These are phyloP conservation scores for Seriola quinqueradiata DNA, from an alignment of 2,113 vertebrate species.

Conservation along the genomic window DNA sequence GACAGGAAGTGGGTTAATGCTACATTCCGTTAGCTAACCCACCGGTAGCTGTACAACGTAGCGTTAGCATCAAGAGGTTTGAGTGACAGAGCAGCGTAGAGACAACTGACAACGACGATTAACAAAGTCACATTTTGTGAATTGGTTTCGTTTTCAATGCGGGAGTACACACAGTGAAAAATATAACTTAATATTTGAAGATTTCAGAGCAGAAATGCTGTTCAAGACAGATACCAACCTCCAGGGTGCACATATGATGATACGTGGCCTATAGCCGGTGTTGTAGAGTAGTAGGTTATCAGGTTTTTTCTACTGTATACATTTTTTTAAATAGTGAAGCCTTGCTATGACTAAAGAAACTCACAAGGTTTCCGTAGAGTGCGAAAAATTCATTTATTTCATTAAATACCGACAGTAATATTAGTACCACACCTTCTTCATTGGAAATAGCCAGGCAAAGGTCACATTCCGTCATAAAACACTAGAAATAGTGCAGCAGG, in stretches of 20 bases:
- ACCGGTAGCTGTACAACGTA: neutral
- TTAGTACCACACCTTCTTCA: too few species aligned
- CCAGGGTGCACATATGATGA: neutral
- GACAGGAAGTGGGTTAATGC: constrained; percentile 62
- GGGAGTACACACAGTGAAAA: neutral
- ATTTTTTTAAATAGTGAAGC: accelerated
- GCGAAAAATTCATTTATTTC: neutral
- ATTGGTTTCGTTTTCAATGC: accelerated
- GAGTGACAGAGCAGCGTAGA: neutral
- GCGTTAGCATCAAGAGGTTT: constrained; percentile 19
- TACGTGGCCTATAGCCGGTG: constrained; percentile 45
- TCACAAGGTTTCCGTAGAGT: neutral
- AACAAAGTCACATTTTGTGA: neutral
- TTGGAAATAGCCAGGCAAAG: neutral
- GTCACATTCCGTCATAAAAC: neutral
- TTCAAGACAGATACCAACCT: neutral
- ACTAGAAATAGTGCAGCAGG: neutral
- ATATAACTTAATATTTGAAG: neutral
- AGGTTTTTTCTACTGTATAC: neutral
- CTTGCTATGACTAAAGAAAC: neutral
- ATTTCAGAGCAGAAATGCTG: neutral
- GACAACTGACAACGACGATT: too few species aligned
- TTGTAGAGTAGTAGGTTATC: neutral
- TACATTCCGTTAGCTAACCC: constrained; percentile 68
- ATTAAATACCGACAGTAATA: neutral